Evolutionary conservation across 2,797 vertebrate species (phyloP).

Genomic region (Galagoides demidoff): DNA sequence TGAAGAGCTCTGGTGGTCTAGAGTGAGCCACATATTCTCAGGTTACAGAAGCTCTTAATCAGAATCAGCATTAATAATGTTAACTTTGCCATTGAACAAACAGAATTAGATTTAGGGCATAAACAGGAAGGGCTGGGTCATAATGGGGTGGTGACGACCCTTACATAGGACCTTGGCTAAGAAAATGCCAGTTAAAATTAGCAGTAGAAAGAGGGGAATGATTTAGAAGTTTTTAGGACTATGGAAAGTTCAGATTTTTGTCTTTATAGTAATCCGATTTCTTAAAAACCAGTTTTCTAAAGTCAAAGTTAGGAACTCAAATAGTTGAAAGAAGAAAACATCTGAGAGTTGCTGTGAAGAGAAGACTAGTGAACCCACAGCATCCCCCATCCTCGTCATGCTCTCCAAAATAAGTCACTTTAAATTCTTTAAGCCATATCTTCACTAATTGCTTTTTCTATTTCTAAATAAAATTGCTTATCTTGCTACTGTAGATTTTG

Average conservation of each 20-base stretch:
- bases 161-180: neutral
- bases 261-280: neutral
- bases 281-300: neutral
- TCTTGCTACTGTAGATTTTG: neutral
- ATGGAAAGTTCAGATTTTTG: neutral
- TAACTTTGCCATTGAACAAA: constrained; percentile 2
- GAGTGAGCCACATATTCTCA: neutral
- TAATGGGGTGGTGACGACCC: neutral
- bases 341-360: neutral
- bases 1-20: neutral
- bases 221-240: neutral
- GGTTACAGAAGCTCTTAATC: neutral
- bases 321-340: neutral
- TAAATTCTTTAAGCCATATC: neutral
- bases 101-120: constrained; percentile 26
- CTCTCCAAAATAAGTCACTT: neutral
- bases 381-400: neutral
- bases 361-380: neutral
- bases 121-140: neutral
- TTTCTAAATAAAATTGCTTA: neutral
- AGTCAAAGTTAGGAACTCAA: neutral
- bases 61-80: neutral
- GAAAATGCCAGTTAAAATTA: constrained; percentile 40
- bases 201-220: neutral
- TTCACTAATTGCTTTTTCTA: neutral